Base-by-base conservation (phyloP, 2,113 vertebrate species). In the Microcebus lehilahytsara region DNA sequence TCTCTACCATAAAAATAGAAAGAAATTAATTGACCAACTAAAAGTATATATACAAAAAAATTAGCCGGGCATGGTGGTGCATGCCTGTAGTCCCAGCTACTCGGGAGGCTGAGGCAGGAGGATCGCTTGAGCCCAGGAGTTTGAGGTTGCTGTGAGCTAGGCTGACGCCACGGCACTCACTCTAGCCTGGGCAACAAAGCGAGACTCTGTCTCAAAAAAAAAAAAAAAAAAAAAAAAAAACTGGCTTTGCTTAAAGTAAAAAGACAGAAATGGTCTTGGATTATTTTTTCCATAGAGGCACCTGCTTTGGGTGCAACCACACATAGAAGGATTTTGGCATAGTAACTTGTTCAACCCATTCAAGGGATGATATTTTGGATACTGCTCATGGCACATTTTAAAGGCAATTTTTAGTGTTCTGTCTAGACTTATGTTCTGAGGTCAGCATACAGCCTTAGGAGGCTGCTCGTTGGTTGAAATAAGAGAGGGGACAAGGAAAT, bases 341-440 rank as follows among this genome's bases (percentile, higher is more conserved):
- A 92, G 25, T 67, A 85, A 97, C 89, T 72, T 64, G 80, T 90
- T 84, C 93, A 72, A 80, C 58, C 53, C 89, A 96, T 88, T 95
- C 75, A 95, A 88, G 30, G 42, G 96, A 97, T 97, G 96, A 96
- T 88, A 96, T 96, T 97, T 97, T 98, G 96, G 96, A 97, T 90
- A 51, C 13, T 77, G 40, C 90, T 97, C 97, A 97, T 96, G 95
- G 96, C 90, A 95, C 25, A 20, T 67, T 95, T 96, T 58, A 97
- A 97, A 97, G 94, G 85, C 92, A 94, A 17, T 66, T 97, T 97
- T 97, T 97, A 96, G 89, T 88, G 30, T 88, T 92, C 87, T 98
- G 97, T 98, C 96, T 98, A 97, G 97, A 98, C 96, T 96, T 95
- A 75, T 49, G 74, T 96, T 96, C 86, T 22, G 16, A 97, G 95